Evolutionary conservation across 2,797 vertebrate species (phyloP).

Genomic region (Falco berigora): DNA sequence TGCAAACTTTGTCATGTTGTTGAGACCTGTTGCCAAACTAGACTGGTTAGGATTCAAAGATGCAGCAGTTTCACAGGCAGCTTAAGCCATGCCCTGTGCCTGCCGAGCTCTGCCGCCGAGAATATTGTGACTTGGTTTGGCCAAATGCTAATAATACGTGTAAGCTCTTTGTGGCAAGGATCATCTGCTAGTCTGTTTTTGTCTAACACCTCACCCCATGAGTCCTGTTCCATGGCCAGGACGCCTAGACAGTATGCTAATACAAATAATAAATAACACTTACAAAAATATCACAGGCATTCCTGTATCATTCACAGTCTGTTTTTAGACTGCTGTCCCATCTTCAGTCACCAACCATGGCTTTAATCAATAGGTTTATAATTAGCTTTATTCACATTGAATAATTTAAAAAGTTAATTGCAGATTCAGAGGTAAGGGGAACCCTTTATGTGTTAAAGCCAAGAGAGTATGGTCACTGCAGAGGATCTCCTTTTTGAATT

Average conservation of each 20-base stretch:
- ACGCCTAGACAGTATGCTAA: conserved; percentile 45
- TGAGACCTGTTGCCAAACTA: not conserved
- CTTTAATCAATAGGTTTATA: not conserved
- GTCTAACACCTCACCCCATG: conserved; percentile 47
- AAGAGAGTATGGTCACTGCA: not conserved
- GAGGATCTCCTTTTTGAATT: not conserved
- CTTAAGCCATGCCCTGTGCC: not conserved
- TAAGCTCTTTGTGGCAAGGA: conserved; percentile 22
- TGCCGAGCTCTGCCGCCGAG: not conserved
- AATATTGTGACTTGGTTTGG: conserved; percentile 13
- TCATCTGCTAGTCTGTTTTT: conserved; percentile 55
- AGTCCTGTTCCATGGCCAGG: not conserved
- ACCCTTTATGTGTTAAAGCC: not conserved
- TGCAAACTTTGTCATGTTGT: not conserved
- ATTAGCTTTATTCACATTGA: not conserved
- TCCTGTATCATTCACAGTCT: conserved; percentile 13
- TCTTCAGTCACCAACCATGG: not conserved
- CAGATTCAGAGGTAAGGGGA: not conserved
- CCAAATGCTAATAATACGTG: conserved; percentile 36
- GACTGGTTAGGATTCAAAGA: not conserved
- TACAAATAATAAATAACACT: conserved; percentile 59
- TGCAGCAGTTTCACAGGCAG: not conserved
- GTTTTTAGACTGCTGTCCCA: conserved; percentile 20
- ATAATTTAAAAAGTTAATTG: not conserved
- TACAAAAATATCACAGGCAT: conserved; percentile 55